phyloP scores from a whole-genome alignment of 2,797 vertebrate species.

The Acanthiza pusilla region DNA sequence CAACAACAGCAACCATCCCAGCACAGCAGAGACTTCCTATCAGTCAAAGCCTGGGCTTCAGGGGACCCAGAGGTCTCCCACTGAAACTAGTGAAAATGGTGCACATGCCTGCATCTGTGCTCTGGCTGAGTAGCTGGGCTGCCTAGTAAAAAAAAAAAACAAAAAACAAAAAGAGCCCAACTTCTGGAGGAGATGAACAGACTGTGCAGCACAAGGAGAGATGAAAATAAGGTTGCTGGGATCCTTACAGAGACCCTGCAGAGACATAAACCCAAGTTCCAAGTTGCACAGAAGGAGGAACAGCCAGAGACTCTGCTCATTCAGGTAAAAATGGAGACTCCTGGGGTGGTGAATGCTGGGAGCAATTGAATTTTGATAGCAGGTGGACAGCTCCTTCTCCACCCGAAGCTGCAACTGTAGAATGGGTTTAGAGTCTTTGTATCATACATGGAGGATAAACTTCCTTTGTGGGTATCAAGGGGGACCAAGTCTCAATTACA shows the following conservation, averaged over 20 bases:
- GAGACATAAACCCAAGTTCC: not conserved
- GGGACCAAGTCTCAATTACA: not conserved
- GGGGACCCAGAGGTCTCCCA: not conserved
- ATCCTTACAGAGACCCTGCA: not conserved
- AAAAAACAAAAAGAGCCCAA: not conserved
- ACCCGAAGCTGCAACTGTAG: not conserved
- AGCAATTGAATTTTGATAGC: not conserved
- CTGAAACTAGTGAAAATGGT: not conserved
- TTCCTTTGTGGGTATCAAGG: fast-evolving
- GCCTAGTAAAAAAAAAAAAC: not conserved
- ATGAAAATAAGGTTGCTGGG: not conserved
- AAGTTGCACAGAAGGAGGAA: not conserved
- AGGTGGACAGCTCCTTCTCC: not conserved
- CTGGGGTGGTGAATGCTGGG: not conserved
- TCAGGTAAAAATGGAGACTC: not conserved
- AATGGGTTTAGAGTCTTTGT: not conserved
- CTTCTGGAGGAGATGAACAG: not conserved
- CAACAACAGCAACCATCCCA: not conserved
- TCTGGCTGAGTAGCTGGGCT: not conserved
- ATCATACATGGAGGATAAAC: not conserved
- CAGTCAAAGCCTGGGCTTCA: not conserved
- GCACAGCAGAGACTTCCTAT: not conserved
- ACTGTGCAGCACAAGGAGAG: not conserved
- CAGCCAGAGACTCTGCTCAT: not conserved
- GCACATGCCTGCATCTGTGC: not conserved